Evolutionary conservation across 2,113 vertebrate species (phyloP).

Genomic region (Mobula hypostoma): DNA sequence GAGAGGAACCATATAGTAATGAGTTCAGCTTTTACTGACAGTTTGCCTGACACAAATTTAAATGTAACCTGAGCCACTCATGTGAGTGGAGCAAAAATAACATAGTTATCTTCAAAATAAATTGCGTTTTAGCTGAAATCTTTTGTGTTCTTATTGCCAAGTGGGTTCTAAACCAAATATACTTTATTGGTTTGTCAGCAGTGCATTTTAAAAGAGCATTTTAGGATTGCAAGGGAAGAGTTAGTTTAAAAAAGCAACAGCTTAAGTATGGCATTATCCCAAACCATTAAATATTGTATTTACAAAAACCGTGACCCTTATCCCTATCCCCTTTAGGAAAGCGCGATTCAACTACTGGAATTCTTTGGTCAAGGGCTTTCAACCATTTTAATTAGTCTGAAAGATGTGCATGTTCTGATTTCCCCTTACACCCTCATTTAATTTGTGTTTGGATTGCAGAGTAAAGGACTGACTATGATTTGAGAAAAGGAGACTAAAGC

Average conservation of each 20-base stretch:
- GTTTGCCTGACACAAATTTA: background rate
- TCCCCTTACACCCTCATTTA: no score
- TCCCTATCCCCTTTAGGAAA: background rate
- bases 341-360: background rate
- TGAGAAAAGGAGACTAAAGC: background rate
- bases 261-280: conserved; percentile 3
- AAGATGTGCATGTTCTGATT: background rate
- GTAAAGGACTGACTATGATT: background rate
- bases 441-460: background rate
- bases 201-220: background rate
- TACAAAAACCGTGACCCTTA: conserved; percentile 12
- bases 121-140: conserved; percentile 1
- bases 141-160: conserved; percentile 30
- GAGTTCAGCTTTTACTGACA: background rate
- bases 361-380: background rate
- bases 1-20: background rate
- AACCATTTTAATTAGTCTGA: conserved; percentile 10
- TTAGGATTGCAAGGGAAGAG: background rate
- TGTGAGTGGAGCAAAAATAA: conserved; percentile 30
- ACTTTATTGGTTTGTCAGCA: background rate
- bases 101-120: conserved; percentile 23
- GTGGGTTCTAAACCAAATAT: background rate
- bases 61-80: conserved; percentile 23
- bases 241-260: conserved; percentile 1
- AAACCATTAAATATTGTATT: conserved; percentile 19